Evolutionary conservation across 92 coral and sea anemone genomes (phyloP), one percentile per base, ranked within the genome.

Genomic region (Palythoa grandis): DNA sequence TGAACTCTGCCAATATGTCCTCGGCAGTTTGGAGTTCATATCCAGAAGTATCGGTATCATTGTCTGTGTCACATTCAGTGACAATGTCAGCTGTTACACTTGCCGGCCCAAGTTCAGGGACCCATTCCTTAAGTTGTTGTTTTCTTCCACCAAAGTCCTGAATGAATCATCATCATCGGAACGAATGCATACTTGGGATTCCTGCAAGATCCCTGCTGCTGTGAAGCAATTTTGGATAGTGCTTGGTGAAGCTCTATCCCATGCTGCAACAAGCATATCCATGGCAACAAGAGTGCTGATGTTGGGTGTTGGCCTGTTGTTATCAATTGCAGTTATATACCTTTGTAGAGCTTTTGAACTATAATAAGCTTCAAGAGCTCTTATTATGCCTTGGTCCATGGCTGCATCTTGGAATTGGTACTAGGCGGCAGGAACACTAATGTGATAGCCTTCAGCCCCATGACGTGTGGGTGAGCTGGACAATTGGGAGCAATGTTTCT

Each of bases 1-100:
- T 58, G 82, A 88, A 88, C 83, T 88, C 87, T 71, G 90, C 83
- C 39, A 72, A 82, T 73, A 72, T 82, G 71, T 82, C 90, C 82
- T 79, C 90, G 52, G 79, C 87, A 80, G 87, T 88, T 24, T 72
- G 78, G 82, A 61, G 58, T 22, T 84, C 74, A 75, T 12, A 11
- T 17, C 23, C n/a, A n/a, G n/a, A n/a, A n/a, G n/a, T n/a, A n/a
- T n/a, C n/a, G n/a, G n/a, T n/a, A n/a, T n/a, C n/a, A n/a, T n/a
- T n/a, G n/a, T n/a, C n/a, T n/a, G n/a, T n/a, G n/a, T n/a, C n/a
- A n/a, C n/a, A n/a, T n/a, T n/a, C n/a, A n/a, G n/a, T n/a, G n/a
- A 84, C 71, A 56, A 73, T 84, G 16, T 37, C 87, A 83, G 70
- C 71, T 54, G 67, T 83, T 69, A 83, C 86, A n/a, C 50, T 70